Evolutionary conservation across 2,888 invertebrate genomes (phyloP), one percentile per base, ranked within the genome.

Genomic region (Augochlorella aurata): DNA sequence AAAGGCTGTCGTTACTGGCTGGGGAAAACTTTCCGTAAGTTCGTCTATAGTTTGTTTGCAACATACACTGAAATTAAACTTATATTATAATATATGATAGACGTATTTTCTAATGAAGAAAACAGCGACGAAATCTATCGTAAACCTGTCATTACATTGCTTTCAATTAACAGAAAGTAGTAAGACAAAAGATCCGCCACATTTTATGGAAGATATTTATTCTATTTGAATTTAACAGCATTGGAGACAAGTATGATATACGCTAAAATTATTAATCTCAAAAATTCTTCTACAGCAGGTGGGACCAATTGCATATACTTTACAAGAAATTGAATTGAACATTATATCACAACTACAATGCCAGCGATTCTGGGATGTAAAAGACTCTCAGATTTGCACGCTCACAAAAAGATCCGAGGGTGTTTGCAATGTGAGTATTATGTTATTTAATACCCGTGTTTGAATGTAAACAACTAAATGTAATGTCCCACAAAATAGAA

Each of bases 291-390:
- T 38, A 12, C n/a, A 65, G 65, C 0, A 8, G n/a, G 1, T 0
- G 9, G 65, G 44, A n/a, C 0, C 0, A 0, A n/a, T n/a, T 65
- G 0, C 44, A 9, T 0, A n/a, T 5, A 0, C 0, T n/a, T 44
- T 65, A n/a, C 65, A 65, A 65, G 65, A 44, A 44, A 65, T n/a
- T 44, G 1, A 10, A 9, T 65, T 65, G 18, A 44, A 44, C 5
- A 2, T 44, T 4, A 12, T 44, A 12, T 0, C 44, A n/a, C 9
- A 65, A n/a, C 1, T 12, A 0, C 0, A 9, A 18, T 65, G 65
- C n/a, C 7, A 0, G 1, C 0, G 0, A 18, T 0, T 0, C 12
- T 54, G 54, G 54, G 4, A 2, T 5, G 0, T 54, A 54, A 12
- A 0, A 4, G 21, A 54, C 0, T 21, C 29, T 29, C 29, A 29